Evolutionary conservation across 2,113 vertebrate species (phyloP).

Genomic region (Mustelus asterias): DNA sequence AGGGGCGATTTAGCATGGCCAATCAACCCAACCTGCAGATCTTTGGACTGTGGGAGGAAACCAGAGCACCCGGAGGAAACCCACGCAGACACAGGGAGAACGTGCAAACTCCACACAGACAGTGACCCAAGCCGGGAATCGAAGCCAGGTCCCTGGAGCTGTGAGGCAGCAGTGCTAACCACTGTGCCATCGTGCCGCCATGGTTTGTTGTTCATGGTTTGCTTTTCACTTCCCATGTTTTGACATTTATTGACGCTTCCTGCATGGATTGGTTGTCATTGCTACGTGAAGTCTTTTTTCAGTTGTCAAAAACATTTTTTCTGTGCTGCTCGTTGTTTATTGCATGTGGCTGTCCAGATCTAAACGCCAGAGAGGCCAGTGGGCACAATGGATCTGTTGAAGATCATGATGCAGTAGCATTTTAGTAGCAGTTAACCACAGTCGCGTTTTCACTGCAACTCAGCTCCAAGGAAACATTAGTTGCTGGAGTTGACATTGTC

Average conservation of each 20-base stretch:
- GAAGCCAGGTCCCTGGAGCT: no score
- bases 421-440: constrained; percentile 50
- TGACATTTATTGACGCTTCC: neutral
- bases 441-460: constrained; percentile 45
- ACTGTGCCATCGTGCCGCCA: no score
- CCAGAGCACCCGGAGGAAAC: no score
- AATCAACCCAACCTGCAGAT: no score
- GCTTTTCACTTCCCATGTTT: neutral
- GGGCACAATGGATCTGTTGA: constrained; percentile 46
- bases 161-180: no score
- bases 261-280: constrained; percentile 38
- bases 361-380: constrained; percentile 45
- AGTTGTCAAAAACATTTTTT: neutral
- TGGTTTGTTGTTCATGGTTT: no score
- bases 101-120: no score
- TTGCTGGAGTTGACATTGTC: constrained; percentile 47
- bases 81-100: no score
- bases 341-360: constrained; percentile 41
- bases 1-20: no score
- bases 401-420: constrained; percentile 44
- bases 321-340: constrained; percentile 42
- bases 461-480: constrained; percentile 48
- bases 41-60: no score
- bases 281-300: neutral
- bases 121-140: no score